Conservation (phyloP, 1,140 invertebrate genomes). For the Colletes gigas region DNA sequence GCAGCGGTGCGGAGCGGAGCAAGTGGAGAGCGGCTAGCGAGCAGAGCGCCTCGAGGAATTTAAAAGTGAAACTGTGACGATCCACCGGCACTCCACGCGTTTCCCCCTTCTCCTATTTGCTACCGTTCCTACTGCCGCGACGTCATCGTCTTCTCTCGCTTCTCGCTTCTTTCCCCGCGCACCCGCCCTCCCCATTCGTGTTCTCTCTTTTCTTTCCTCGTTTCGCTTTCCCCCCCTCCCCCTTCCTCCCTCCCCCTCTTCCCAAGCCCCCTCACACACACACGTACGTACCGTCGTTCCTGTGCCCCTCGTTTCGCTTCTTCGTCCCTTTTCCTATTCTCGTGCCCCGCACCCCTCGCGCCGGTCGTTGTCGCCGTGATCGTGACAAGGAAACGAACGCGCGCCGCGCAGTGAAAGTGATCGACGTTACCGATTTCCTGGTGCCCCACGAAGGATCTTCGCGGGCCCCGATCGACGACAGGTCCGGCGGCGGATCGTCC, state of each 20-base stretch:
- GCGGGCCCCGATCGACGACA: slow-evolving; percentile 29
- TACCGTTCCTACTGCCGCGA: slow-evolving; percentile 29
- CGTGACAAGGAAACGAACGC: slow-evolving; percentile 50
- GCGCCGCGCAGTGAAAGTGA: slow-evolving; percentile 60
- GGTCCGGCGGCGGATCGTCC: slow-evolving; percentile 26
- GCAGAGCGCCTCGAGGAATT: slow-evolving; percentile 72
- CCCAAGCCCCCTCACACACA: not conserved
- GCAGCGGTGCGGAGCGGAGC: slow-evolving; percentile 46
- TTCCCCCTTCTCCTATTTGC: slow-evolving; percentile 55
- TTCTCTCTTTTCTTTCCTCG: not conserved
- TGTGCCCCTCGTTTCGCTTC: not conserved
- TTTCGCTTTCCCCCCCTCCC: not conserved
- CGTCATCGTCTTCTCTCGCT: slow-evolving; percentile 27
- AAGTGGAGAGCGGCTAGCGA: slow-evolving; percentile 43
- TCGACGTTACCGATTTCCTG: slow-evolving; percentile 50
- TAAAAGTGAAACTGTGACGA: slow-evolving; percentile 79
- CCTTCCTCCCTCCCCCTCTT: too few species aligned
- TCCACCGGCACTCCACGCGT: slow-evolving; percentile 62
- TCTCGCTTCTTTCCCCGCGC: not conserved
- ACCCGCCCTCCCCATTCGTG: not conserved
- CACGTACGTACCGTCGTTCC: not conserved
- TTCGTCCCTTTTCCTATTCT: not conserved
- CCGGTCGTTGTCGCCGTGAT: slow-evolving; percentile 25
- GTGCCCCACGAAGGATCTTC: slow-evolving; percentile 15
- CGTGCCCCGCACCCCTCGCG: not conserved